phyloP scores from a whole-genome alignment of 37 sponge, comb jelly and placozoan genomes.

The Cladorhizidae sp. region DNA sequence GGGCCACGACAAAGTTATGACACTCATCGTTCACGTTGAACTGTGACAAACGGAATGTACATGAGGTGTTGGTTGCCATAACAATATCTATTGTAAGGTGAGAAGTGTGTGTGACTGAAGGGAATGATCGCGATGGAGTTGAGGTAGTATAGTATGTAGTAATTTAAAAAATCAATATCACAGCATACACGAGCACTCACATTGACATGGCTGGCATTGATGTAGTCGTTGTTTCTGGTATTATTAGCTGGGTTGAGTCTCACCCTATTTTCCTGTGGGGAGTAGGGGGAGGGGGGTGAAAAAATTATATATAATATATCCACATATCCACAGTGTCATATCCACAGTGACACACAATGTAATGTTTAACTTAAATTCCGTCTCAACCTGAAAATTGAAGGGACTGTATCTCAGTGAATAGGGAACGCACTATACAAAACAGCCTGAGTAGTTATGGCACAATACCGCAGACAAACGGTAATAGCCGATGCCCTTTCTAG shows the following conservation, averaged over 20 bases:
- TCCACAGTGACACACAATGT: no score
- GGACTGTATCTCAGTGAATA: no score
- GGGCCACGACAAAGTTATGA: conserved; percentile 72
- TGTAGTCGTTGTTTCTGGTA: conserved; percentile 79
- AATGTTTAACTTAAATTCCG: no score
- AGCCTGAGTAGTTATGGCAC: no score
- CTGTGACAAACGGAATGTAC: not conserved
- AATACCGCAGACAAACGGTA: no score
- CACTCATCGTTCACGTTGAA: conserved; percentile 11
- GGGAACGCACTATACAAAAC: no score
- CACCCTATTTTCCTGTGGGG: conserved; percentile 59
- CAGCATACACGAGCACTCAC: conserved; percentile 36
- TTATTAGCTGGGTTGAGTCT: conserved; percentile 72
- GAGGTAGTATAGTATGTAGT: not conserved
- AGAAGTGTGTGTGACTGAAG: not conserved
- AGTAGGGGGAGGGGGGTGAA: no score
- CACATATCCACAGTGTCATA: no score
- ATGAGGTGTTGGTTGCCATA: not conserved
- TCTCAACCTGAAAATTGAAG: no score
- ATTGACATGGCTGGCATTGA: conserved; percentile 85
- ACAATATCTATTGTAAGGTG: not conserved
- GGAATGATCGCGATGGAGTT: not conserved
- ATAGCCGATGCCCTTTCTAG: no score
- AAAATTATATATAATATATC: no score
- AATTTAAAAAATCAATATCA: not conserved